A percentile compares a stretch with the other conserved stretches of the same genome.
Evolutionary conservation across 2,888 invertebrate species (phyloP).

Genomic region (Latrodectus elegans): DNA sequence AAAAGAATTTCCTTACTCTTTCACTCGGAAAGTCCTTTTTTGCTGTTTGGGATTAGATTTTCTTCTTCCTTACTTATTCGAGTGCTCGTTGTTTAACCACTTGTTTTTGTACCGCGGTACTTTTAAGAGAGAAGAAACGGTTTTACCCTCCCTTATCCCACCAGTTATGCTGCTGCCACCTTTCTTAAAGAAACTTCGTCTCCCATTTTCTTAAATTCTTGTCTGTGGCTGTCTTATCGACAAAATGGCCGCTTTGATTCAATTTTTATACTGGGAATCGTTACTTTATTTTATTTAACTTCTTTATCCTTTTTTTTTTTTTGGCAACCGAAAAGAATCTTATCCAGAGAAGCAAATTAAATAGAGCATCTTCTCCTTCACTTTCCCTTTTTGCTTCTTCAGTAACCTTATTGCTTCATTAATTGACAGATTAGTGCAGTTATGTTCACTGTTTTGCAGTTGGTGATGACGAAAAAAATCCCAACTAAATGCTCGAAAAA

Average conservation of each 20-base stretch:
- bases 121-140: slow-evolving; percentile 1
- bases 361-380: neutral
- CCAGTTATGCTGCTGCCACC: slow-evolving; percentile 43
- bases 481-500: too few relatives aligned
- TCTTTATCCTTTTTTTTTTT: neutral
- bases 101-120: slow-evolving; percentile 49
- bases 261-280: slow-evolving; percentile 40
- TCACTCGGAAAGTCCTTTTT: slow-evolving; percentile 22
- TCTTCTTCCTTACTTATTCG: slow-evolving; percentile 31
- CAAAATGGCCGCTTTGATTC: slow-evolving; percentile 62
- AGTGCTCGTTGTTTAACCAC: slow-evolving; percentile 52
- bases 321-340: too few relatives aligned
- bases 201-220: slow-evolving; percentile 64
- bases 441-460: too few relatives aligned
- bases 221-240: slow-evolving; percentile 60
- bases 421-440: too few relatives aligned
- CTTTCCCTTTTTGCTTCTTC: neutral
- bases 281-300: neutral
- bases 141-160: neutral
- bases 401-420: too few relatives aligned
- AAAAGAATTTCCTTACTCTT: slow-evolving; percentile 55
- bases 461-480: too few relatives aligned
- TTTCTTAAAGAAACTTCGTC: slow-evolving; percentile 52
- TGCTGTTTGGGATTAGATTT: slow-evolving; percentile 9
- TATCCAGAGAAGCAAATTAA: slow-evolving; percentile 5